Base-by-base conservation (phyloP, 2,888 invertebrate species). In the Drosophila neonasuta region DNA sequence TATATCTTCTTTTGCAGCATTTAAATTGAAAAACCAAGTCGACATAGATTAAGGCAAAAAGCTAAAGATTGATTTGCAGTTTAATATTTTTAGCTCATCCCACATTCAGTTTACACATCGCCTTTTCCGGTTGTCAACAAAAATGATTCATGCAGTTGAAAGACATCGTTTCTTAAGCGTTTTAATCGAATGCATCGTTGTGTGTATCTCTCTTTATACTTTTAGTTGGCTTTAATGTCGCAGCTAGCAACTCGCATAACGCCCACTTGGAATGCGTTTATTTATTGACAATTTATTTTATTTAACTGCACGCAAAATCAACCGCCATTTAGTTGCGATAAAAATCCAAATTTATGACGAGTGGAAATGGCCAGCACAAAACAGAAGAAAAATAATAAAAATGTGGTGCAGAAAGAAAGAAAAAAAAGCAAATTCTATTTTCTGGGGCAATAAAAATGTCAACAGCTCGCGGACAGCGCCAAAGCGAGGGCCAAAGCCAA, bases 391-490 rank as follows among this genome's bases (percentile, higher is more conserved):
- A 68, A 52, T 58, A 72, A 49, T 50, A 54, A 71, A 69, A 72
- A 52, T 52, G 29, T 52, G 41, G 24, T 4, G 20, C 20, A 24
- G 24, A 4, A 24, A 24, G 6, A 24, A 24, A 24, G 17, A 2
- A 34, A 36, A 3, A 67, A 60, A 65, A 79, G 1, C 17, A 20
- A 77, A 83, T 79, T 83, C 80, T 84, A 84, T 84, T 84, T 84
- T 83, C 86, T 86, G 74, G 71, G 77, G 80, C 86, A 86, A 84
- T 84, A 84, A 84, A 84, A 84, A 83, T 84, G 83, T 84, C 83
- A 84, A 84, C 86, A 79, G 52, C 64, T 67, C 49, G 80, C 72
- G 75, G 61, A 72, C 72, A 49, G 59, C 10, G 59, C 66, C 20
- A 20, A 20, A 20, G 20, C 20, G 20, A 20, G 20, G 20, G 20